Percentiles rank a stretch among this genome's conserved stretches.
Conservation (phyloP, 2,113 vertebrate genomes). For the Hoplias malabaricus region DNA sequence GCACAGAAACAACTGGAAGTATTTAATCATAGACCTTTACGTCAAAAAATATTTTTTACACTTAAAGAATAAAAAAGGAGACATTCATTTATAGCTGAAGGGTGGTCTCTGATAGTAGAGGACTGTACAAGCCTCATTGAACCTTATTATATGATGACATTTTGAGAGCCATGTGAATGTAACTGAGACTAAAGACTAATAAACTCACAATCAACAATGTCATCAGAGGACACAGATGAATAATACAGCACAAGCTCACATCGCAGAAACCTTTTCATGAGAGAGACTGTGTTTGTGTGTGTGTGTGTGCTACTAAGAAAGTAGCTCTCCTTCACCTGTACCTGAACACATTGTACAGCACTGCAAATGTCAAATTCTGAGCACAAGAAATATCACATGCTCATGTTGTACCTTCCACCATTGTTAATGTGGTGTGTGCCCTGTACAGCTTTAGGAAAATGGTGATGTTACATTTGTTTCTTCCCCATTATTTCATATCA, state of each 20-base stretch:
- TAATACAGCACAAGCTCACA: background rate
- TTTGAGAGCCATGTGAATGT: background rate
- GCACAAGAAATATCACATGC: slow-evolving; percentile 4
- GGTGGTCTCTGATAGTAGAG: too few species aligned
- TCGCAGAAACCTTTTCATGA: background rate
- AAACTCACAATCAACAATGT: background rate
- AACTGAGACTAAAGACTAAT: background rate
- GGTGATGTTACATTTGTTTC: too few species aligned
- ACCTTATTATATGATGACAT: background rate
- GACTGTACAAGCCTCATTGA: too few species aligned
- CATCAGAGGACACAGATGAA: background rate
- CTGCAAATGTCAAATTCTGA: slow-evolving; percentile 18
- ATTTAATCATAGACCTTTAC: too few species aligned
- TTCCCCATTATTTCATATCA: too few species aligned
- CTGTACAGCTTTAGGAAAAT: too few species aligned
- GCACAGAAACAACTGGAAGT: too few species aligned
- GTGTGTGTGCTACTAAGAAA: background rate
- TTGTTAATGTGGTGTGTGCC: background rate
- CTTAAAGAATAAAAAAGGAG: too few species aligned
- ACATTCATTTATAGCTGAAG: too few species aligned
- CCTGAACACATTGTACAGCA: background rate
- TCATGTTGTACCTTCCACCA: slow-evolving; percentile 4
- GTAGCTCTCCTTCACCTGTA: background rate
- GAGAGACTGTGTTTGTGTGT: background rate
- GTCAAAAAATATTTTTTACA: too few species aligned